Base-by-base conservation (phyloP, 2,113 vertebrate species). In the Phalacrocorax pelagicus region DNA sequence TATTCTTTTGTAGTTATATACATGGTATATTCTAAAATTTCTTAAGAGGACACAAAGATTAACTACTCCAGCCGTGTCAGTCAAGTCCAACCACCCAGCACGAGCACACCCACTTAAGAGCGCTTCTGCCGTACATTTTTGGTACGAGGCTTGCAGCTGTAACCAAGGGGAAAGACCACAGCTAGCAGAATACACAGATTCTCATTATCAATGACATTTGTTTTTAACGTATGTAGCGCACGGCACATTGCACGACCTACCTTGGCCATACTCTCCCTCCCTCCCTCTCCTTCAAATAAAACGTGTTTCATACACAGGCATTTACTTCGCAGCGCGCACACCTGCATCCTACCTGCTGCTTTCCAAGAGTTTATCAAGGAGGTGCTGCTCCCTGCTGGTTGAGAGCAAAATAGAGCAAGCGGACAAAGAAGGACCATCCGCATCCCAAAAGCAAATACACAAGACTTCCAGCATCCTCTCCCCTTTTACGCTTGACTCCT, bases 351-450 rank as follows among this genome's bases (percentile, higher is more conserved):
- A 1, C 47, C 32, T 1, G 14, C 0, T 21, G 30, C 32, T 72
- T 55, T 6, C 12, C 15, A 24, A 1, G 15, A 19, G 12, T 82
- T 87, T 87, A 40, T 27, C 7, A 4, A 58, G 59, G 8, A 62
- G 52, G 66, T 94, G 89, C 97, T 97, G 96, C 97, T 77, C 97
- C 86, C 97, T 97, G 96, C 96, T 94, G 97, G 97, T 29, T 46
- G 26, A 20, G 3, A 62, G 42, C 86, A 82, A 49, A 24, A 38
- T 1, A 72, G n/a, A 66, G 72, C 58, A 19, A 32, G 3, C 0
- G 0, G 6, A 58, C 59, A 65, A 4, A 72, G 14, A 12, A 21
- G 11, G 12, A 36, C 34, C 13, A 0, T 2, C 14, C 32, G 26
- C 16, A 44, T 7, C 38, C 69, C 65, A 27, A 75, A 90, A 34